A percentile compares a stretch with the other conserved stretches of the same genome.
phyloP scores from a whole-genome alignment of 1,140 invertebrate species.

The Acromyrmex charruanus region DNA sequence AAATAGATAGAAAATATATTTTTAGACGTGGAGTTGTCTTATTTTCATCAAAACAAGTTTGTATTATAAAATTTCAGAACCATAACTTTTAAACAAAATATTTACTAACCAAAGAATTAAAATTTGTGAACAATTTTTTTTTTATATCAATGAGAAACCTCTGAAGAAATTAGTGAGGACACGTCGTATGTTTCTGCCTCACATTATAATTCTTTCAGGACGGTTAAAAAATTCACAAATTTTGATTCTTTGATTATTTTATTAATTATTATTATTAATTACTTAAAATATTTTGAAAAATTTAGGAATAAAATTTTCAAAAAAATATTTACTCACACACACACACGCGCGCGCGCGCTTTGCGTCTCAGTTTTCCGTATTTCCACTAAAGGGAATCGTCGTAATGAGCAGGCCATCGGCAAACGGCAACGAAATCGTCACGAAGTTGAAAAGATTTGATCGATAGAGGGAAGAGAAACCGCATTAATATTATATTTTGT shows the following conservation, averaged over 20 bases:
- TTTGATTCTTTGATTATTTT: not conserved
- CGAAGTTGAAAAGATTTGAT: constrained; percentile 14
- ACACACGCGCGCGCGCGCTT: not conserved
- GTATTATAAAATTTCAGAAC: not conserved
- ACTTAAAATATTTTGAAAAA: not conserved
- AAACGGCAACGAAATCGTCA: constrained; percentile 24
- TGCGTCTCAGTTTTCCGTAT: not conserved
- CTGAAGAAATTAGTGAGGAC: too few species aligned
- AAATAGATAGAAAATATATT: not conserved
- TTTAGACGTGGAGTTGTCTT: not conserved
- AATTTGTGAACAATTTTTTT: too few species aligned
- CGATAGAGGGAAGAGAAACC: not conserved
- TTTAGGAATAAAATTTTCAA: not conserved
- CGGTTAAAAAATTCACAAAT: not conserved
- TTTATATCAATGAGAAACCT: too few species aligned
- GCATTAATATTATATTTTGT: constrained; percentile 51
- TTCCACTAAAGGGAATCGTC: constrained; percentile 6
- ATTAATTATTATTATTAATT: not conserved
- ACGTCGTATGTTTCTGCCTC: too few species aligned
- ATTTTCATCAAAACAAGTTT: not conserved
- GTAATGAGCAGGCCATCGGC: constrained; percentile 38
- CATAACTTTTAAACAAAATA: not conserved
- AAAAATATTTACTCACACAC: not conserved
- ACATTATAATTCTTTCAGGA: not conserved
- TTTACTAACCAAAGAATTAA: not conserved